A percentile compares a stretch with the other conserved stretches of the same genome.
phyloP scores from a whole-genome alignment of 2,113 vertebrate species.

The Benitochromis conjunctus region DNA sequence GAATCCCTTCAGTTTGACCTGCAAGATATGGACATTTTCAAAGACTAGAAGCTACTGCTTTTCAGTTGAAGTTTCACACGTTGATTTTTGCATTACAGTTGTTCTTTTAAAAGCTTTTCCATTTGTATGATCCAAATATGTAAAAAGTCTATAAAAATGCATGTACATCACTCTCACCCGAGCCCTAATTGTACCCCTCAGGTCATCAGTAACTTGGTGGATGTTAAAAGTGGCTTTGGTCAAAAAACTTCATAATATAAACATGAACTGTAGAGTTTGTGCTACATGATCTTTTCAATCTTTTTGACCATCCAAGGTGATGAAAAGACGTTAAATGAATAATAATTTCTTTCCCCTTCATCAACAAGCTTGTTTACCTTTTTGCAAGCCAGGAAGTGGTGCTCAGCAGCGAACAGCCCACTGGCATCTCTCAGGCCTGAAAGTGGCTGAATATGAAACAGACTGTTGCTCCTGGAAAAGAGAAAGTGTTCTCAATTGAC shows the following conservation, averaged over 20 bases:
- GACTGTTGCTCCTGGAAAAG: slow-evolving; percentile 14
- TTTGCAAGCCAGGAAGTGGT: slow-evolving; percentile 23
- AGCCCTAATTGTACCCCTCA: not conserved
- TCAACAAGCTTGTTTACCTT: not conserved
- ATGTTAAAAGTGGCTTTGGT: not conserved
- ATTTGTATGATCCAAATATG: not conserved
- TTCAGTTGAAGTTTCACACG: not conserved
- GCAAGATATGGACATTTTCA: not conserved
- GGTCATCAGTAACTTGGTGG: not conserved
- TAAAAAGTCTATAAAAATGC: not conserved
- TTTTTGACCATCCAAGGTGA: not conserved
- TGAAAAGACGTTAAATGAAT: not conserved
- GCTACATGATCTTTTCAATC: not conserved
- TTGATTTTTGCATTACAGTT: not conserved
- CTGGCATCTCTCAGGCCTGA: not conserved
- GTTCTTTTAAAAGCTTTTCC: not conserved
- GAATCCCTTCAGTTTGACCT: not conserved
- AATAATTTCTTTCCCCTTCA: not conserved
- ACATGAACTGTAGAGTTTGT: not conserved
- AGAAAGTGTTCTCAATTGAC: slow-evolving; percentile 21
- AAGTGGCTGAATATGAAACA: slow-evolving; percentile 16
- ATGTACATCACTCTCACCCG: not conserved
- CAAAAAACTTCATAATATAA: not conserved
- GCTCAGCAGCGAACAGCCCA: not conserved
- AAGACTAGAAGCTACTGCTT: not conserved